Evolutionary conservation across 2,113 vertebrate genomes (phyloP).

Genomic region (Dasyurus viverrinus): DNA sequence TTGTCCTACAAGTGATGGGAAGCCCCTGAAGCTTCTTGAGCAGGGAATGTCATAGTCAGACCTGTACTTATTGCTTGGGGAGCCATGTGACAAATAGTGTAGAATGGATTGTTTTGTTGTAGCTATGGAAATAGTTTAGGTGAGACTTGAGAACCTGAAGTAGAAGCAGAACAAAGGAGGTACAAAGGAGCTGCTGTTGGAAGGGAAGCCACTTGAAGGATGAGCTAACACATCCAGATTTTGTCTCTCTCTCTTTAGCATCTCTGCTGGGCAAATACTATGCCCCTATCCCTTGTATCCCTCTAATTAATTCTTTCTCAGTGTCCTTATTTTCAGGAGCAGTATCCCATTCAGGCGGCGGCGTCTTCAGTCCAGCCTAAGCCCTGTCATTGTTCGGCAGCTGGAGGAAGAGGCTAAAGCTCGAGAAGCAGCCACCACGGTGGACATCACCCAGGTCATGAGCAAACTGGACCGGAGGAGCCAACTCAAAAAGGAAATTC

Average conservation of each 20-base stretch:
- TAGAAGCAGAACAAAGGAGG: not conserved
- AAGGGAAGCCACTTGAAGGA: not conserved
- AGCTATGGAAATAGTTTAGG: not conserved
- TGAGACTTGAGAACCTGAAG: not conserved
- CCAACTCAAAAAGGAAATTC: slow-evolving; percentile 84
- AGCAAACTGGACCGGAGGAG: slow-evolving; percentile 96
- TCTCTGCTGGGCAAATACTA: rapidly evolving
- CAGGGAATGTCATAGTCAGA: not conserved
- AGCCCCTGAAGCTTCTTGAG: not conserved
- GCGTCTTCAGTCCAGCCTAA: slow-evolving; percentile 92
- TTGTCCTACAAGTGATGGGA: not conserved
- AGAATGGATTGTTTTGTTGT: not conserved
- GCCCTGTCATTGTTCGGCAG: slow-evolving; percentile 94
- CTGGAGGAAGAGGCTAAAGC: slow-evolving; percentile 93
- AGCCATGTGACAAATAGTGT: not conserved
- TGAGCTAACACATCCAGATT: not conserved
- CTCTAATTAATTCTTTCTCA: slow-evolving; percentile 1
- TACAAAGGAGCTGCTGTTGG: not conserved
- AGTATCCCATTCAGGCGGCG: slow-evolving; percentile 90
- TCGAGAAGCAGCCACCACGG: slow-evolving; percentile 88
- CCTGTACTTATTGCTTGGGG: not conserved
- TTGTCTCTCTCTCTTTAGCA: not conserved
- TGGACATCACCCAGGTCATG: slow-evolving; percentile 99
- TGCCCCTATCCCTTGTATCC: not conserved
- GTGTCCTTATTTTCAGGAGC: slow-evolving; percentile 72